These are phyloP conservation scores for Epistrophella euchroma DNA, from an alignment of 2,888 invertebrate genomes.

Conservation along the genomic window DNA sequence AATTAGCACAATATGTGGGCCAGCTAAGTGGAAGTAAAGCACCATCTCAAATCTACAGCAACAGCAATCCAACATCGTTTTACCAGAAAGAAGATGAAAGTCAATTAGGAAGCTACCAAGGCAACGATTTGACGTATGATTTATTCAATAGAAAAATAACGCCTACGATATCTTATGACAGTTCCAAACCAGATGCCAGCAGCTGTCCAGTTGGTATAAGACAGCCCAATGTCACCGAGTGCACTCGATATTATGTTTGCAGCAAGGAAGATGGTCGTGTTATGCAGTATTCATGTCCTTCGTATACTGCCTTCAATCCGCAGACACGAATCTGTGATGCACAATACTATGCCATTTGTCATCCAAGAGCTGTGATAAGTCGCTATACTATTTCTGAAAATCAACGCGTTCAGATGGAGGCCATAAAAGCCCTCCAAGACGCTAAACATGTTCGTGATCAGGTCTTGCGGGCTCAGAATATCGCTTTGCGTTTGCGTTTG, in stretches of 20 bases:
- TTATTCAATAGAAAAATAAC: conserved; percentile 81
- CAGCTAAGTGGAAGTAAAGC: conserved; percentile 54
- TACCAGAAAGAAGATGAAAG: conserved; percentile 67
- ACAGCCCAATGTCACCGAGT: conserved; percentile 84
- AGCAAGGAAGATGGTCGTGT: conserved; percentile 83
- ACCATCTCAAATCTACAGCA: conserved; percentile 35
- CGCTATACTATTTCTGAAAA: conserved; percentile 80
- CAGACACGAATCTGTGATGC: conserved; percentile 84
- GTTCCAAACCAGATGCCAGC: conserved; percentile 76
- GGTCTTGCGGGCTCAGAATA: conserved; percentile 80
- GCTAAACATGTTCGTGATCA: conserved; percentile 81
- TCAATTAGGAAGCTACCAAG: conserved; percentile 81
- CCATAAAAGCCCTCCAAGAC: conserved; percentile 81
- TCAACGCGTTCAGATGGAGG: conserved; percentile 81
- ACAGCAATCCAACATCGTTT: conserved; percentile 15
- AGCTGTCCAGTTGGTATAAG: conserved; percentile 83
- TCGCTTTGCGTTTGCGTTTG: conserved; percentile 80
- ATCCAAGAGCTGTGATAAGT: conserved; percentile 77
- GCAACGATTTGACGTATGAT: conserved; percentile 81
- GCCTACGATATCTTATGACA: conserved; percentile 77
- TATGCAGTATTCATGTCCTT: conserved; percentile 84
- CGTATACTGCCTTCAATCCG: conserved; percentile 84
- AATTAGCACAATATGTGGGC: conserved; percentile 74
- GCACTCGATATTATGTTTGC: conserved; percentile 85
- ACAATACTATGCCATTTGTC: conserved; percentile 82